phyloP scores from a whole-genome alignment of 2,888 invertebrate species.

The Zaprionus lineosus region DNA sequence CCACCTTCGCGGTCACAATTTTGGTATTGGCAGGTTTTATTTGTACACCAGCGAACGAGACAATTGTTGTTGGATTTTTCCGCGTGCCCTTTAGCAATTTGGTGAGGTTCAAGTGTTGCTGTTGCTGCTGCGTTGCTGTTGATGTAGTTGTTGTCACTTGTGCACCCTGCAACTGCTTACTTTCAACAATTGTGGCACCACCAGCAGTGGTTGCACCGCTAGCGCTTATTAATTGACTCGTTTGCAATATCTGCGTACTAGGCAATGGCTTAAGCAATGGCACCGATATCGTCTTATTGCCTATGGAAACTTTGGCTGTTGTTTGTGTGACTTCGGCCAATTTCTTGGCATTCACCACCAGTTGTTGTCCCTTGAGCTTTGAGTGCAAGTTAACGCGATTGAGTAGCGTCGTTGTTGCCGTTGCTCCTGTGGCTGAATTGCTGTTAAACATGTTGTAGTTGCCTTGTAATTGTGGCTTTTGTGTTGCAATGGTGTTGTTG shows the following conservation, averaged over 20 bases:
- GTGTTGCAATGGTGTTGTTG: conserved; percentile 2
- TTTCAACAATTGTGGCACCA: conserved; percentile 68
- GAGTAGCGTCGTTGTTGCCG: conserved; percentile 43
- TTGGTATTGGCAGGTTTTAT: conserved; percentile 82
- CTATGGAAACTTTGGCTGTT: conserved; percentile 84
- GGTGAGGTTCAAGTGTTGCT: conserved; percentile 75
- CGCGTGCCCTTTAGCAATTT: conserved; percentile 76
- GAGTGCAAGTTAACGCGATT: conserved; percentile 63
- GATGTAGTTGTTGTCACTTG: conserved; percentile 37
- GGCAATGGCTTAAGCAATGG: conserved; percentile 81
- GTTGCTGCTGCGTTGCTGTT: conserved; percentile 34
- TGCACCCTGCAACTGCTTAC: conserved; percentile 51
- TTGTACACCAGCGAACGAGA: conserved; percentile 81
- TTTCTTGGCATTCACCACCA: conserved; percentile 76
- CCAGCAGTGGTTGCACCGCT: conserved; percentile 63
- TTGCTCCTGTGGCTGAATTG: conserved; percentile 12
- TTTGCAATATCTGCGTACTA: conserved; percentile 69
- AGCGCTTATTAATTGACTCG: conserved; percentile 45
- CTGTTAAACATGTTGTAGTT: conserved; percentile 15
- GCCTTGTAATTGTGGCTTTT: conserved; percentile 4
- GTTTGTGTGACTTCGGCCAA: conserved; percentile 85
- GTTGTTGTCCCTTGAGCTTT: conserved; percentile 68
- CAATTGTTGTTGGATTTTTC: conserved; percentile 80
- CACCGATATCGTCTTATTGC: conserved; percentile 83
- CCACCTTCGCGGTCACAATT: conserved; percentile 83